Percentiles rank a stretch among this genome's conserved stretches.
These are phyloP conservation scores for Nixonia krombeini DNA, from an alignment of 1,140 invertebrate species.

Conservation along the genomic window DNA sequence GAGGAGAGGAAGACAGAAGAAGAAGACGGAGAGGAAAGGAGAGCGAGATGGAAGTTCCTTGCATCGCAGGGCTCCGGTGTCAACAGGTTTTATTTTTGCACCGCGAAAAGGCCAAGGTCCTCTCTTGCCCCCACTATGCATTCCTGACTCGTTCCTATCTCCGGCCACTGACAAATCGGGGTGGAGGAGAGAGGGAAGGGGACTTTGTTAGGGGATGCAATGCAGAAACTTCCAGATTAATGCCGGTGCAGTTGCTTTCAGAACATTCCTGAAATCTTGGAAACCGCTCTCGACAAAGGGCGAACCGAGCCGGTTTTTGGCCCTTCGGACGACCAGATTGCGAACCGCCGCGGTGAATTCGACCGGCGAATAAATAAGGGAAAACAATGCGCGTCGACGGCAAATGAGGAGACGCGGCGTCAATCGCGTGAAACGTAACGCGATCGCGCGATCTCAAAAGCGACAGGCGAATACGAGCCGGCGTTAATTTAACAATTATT, in stretches of 20 bases:
- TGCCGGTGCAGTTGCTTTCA: not conserved
- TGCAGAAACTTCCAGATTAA: conserved; percentile 5
- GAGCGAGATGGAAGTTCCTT: conserved; percentile 19
- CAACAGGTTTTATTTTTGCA: conserved; percentile 55
- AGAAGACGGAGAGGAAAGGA: conserved; percentile 4
- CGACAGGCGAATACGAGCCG: no score
- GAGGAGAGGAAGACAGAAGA: conserved; percentile 8
- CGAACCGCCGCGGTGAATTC: no score
- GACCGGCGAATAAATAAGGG: no score
- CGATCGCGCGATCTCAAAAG: no score
- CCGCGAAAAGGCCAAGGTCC: conserved; percentile 49
- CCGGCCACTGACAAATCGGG: conserved; percentile 28
- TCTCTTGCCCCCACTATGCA: conserved; percentile 30
- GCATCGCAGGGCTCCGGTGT: conserved; percentile 44
- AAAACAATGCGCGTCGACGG: no score
- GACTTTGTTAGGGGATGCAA: conserved; percentile 28
- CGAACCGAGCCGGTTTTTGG: no score
- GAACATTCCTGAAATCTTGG: not conserved
- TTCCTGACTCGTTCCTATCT: conserved; percentile 27
- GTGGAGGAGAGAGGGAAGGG: conserved; percentile 12
- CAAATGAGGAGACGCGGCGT: no score
- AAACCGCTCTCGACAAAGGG: no score
- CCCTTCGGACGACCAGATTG: no score
- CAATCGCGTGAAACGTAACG: no score
- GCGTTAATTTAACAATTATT: no score